Base-by-base conservation (phyloP, 2,797 vertebrate species). In the Catostomus latipinnis region DNA sequence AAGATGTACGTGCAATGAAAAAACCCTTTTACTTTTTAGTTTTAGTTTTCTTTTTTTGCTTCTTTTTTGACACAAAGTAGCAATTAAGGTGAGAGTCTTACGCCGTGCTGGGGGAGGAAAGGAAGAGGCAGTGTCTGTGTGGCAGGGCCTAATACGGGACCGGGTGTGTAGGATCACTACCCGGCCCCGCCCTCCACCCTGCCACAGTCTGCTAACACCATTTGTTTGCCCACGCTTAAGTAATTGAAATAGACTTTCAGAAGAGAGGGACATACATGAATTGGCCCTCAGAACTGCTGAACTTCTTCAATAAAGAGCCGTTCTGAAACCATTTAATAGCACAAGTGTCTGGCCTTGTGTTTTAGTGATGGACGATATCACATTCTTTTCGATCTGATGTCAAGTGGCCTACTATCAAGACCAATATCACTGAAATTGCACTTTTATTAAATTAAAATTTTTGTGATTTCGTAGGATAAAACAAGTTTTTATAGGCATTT, bases 181-280 rank as follows among this genome's bases (percentile, higher is more conserved):
- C 16, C 16, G 16, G 16, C 16, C 16, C 16, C 16, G 16, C 16
- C 16, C 16, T 18, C 16, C 16, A 18, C 16, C 16, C 16, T 18
- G 16, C 16, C 16, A 18, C 16, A 18, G 16, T 18, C 16, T 34
- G 34, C 34, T 34, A 34, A 34, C 34, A 34, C 34, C 34, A 2
- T 34, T 34, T 34, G 34, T 87, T 82, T 82, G 69, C 71, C 53
- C 63, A 48, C 52, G 56, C 46, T 73, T 52, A 74, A 80, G 79
- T 81, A 84, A 88, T 84, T 84, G 71, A 84, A 87, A 84, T 83
- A 14, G 85, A 84, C 80, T 85, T 86, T 84, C 72, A 86, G 71
- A 81, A 80, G 69, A 50, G 43, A 50, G 43, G 49, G 58, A 56
- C 45, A 74, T 61, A 56, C 52, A 74, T 83, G 88, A 85, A 86